phyloP scores from a whole-genome alignment of 2,888 invertebrate genomes.

The Agonopterix heracliana region DNA sequence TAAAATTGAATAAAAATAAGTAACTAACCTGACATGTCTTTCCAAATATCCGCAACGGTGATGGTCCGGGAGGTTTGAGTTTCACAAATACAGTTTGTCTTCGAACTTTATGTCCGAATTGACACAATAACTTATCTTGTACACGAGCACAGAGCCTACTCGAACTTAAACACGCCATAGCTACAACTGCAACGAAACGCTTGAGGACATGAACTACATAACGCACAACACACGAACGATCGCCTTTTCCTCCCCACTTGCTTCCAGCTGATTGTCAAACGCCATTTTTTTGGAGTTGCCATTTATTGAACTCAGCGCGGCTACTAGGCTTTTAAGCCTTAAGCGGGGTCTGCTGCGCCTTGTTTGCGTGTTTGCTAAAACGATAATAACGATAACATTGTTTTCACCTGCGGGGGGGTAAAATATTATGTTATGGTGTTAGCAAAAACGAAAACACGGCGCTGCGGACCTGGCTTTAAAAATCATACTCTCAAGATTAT shows the following conservation, averaged over 20 bases:
- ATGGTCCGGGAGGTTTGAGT: constrained; percentile 80
- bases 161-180: constrained; percentile 90
- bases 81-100: constrained; percentile 82
- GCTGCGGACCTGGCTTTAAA: no score
- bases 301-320: not conserved
- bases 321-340: not conserved
- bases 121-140: constrained; percentile 86
- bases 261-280: constrained; percentile 73
- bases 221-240: constrained; percentile 56
- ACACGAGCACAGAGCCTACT: constrained; percentile 89
- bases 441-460: no score
- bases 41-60: constrained; percentile 73
- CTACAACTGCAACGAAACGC: constrained; percentile 83
- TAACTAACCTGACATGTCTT: constrained; percentile 69
- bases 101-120: constrained; percentile 83
- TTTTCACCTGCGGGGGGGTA: no score
- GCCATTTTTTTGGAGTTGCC: constrained; percentile 39
- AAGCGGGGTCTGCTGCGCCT: no score
- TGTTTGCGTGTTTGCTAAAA: no score
- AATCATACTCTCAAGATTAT: no score
- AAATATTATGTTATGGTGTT: no score
- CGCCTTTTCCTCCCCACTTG: constrained; percentile 71
- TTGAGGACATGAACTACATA: constrained; percentile 74
- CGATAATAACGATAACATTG: no score
- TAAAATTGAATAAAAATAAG: constrained; percentile 12